A percentile compares a stretch with the other conserved stretches of the same genome.
These are phyloP conservation scores for Spea multiplicata DNA, from an alignment of 2,113 vertebrate genomes.

Conservation along the genomic window DNA sequence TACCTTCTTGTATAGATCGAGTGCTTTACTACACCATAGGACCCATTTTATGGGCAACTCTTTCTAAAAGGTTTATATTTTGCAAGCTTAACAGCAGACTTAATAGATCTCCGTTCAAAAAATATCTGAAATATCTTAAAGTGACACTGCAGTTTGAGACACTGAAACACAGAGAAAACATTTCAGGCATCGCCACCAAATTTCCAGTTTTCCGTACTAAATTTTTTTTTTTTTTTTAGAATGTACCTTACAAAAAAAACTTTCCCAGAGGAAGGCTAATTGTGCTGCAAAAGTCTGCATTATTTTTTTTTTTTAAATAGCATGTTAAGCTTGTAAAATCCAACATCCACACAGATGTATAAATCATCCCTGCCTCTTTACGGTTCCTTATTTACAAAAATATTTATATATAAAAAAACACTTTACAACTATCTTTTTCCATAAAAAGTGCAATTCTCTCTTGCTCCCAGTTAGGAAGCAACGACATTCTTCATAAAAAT, in stretches of 20 bases:
- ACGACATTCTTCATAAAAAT: constrained; percentile 93
- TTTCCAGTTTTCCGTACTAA: neutral
- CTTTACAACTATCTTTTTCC: constrained; percentile 70
- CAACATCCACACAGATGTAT: constrained; percentile 57
- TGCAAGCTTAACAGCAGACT: constrained; percentile 69
- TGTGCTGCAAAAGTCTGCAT: neutral
- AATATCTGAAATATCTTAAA: neutral
- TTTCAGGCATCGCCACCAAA: neutral
- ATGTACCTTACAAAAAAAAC: too few relatives aligned
- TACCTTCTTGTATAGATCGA: constrained; percentile 63
- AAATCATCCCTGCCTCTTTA: constrained; percentile 72
- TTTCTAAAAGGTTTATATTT: constrained; percentile 55
- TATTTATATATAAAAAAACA: constrained; percentile 60
- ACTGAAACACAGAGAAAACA: too few relatives aligned
- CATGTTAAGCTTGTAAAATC: constrained; percentile 86
- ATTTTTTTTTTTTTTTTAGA: too few relatives aligned
- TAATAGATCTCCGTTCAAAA: neutral
- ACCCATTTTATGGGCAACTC: constrained; percentile 57
- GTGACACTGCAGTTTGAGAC: too few relatives aligned
- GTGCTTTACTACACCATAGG: constrained; percentile 71
- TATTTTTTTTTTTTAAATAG: neutral
- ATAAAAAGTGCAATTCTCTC: constrained; percentile 80
- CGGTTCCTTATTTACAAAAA: constrained; percentile 79
- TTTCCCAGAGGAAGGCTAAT: too few relatives aligned
- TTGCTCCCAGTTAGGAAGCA: constrained; percentile 66